These are phyloP conservation scores for Drosophila merina DNA, from an alignment of 2,888 invertebrate species.

Conservation along the genomic window DNA sequence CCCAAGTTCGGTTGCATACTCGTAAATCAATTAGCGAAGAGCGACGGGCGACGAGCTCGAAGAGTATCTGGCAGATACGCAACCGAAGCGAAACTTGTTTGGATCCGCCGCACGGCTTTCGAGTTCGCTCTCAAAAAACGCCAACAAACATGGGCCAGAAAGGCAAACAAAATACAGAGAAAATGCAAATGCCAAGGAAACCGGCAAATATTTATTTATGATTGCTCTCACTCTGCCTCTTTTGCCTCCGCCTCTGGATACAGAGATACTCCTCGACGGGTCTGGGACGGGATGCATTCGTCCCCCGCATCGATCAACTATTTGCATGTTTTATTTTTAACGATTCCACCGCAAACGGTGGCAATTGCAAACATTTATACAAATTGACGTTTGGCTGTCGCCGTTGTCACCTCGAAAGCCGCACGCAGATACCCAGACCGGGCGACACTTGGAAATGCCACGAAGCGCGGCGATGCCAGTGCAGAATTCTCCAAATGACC, in stretches of 20 bases:
- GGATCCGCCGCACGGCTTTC: slow-evolving; percentile 3
- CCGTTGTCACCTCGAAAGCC: slow-evolving; percentile 58
- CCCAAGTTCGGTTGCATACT: slow-evolving; percentile 18
- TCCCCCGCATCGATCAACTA: not conserved
- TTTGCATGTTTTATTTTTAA: slow-evolving; percentile 50
- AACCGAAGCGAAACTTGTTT: slow-evolving; percentile 55
- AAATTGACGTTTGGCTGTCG: slow-evolving; percentile 67
- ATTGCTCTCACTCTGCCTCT: slow-evolving; percentile 26
- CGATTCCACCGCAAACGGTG: slow-evolving; percentile 45
- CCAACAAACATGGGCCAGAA: slow-evolving; percentile 13
- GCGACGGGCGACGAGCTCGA: not conserved
- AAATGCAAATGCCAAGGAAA: slow-evolving; percentile 22
- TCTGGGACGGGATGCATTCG: not conserved
- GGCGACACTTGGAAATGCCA: slow-evolving; percentile 24
- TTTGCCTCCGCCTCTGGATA: slow-evolving; percentile 8
- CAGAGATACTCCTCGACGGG: slow-evolving; percentile 2
- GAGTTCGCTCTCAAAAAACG: slow-evolving; percentile 37
- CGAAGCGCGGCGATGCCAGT: slow-evolving; percentile 12
- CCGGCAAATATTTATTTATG: slow-evolving; percentile 63
- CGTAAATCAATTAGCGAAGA: slow-evolving; percentile 53
- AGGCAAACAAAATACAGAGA: slow-evolving; percentile 21
- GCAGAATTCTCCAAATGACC: slow-evolving; percentile 32
- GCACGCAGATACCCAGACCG: slow-evolving; percentile 39
- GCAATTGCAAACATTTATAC: slow-evolving; percentile 64
- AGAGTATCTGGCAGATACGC: slow-evolving; percentile 39